Evolutionary conservation across 2,888 invertebrate genomes (phyloP).

Genomic region (Neelides folsomi): DNA sequence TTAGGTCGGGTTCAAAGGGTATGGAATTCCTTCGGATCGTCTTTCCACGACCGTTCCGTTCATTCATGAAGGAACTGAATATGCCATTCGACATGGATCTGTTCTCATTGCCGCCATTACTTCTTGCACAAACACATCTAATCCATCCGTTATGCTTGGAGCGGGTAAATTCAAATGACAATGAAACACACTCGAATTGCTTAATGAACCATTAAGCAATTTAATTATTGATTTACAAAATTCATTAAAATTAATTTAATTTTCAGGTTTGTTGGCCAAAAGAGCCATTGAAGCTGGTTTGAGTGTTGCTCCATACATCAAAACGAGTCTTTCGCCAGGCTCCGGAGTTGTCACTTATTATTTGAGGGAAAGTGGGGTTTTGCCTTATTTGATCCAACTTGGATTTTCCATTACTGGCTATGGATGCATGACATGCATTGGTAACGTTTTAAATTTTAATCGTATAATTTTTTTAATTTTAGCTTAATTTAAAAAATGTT

Average conservation of each 20-base stretch:
- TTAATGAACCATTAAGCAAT: not conserved
- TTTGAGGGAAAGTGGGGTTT: constrained; percentile 76
- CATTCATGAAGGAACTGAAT: constrained; percentile 65
- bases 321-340: constrained; percentile 92
- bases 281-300: constrained; percentile 87
- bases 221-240: constrained; percentile 8
- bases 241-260: not conserved
- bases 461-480: too few species aligned
- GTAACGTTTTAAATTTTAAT: too few species aligned
- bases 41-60: constrained; percentile 55
- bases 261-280: constrained; percentile 67
- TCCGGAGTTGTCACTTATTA: constrained; percentile 90
- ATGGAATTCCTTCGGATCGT: constrained; percentile 57
- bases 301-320: constrained; percentile 78
- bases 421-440: constrained; percentile 99
- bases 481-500: too few species aligned
- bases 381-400: constrained; percentile 67
- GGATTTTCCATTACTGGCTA: constrained; percentile 96
- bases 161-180: constrained; percentile 50
- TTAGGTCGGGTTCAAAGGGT: constrained; percentile 85
- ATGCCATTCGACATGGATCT: constrained; percentile 71
- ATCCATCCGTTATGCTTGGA: constrained; percentile 95
- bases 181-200: not conserved
- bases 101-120: constrained; percentile 97
- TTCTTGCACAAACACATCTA: constrained; percentile 94